Base-by-base conservation (phyloP, 1,140 invertebrate genomes). In the Drosophila novamexicana region DNA sequence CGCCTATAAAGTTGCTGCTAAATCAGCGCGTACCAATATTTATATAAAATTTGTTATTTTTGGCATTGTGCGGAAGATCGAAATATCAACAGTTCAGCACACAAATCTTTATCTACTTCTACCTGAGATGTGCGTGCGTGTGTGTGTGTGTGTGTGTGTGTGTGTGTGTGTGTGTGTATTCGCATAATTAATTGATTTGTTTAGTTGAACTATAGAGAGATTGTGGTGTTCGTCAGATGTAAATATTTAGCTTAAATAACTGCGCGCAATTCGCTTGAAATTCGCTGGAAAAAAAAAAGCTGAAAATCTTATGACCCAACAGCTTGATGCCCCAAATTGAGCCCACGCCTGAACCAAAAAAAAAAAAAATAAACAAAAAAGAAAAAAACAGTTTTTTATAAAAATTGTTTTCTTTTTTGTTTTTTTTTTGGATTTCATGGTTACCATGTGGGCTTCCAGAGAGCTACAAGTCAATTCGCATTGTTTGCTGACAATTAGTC, bases 111-210 rank as follows among this genome's bases (percentile, higher is more conserved):
- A 61, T 73, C 64, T 68, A 73, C 39, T 67, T 10, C 53, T 47
- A 65, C 54, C 65, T 75, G 56, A 74, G 76, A 61, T 79, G 72
- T 69, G 65, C 66, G 39, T 56, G 53, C 3, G 22, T 3, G 22
- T 58, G 61, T 59, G 58, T 64, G 52, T 16, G 32, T 2, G 14
- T 64, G 49, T 64, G 53, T 29, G 34, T 68, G 70, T 75, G 64
- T 71, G 59, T 73, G 73, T 64, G 49, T 64, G 53, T 29, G 34
- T 68, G 70, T 75, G 64, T 71, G 59, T 73, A 52, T 81, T 64
- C 75, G 77, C 65, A 77, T 81, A 89, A 89, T 89, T 84, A 89
- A 89, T 89, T 89, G 77, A 89, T 89, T 89, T 89, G 84, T 89
- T 88, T 89, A 84, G 84, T 78, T 81, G 32, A 88, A 75, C 79